Base-by-base conservation (phyloP, 2,888 invertebrate species). In the Agrotis segetum region DNA sequence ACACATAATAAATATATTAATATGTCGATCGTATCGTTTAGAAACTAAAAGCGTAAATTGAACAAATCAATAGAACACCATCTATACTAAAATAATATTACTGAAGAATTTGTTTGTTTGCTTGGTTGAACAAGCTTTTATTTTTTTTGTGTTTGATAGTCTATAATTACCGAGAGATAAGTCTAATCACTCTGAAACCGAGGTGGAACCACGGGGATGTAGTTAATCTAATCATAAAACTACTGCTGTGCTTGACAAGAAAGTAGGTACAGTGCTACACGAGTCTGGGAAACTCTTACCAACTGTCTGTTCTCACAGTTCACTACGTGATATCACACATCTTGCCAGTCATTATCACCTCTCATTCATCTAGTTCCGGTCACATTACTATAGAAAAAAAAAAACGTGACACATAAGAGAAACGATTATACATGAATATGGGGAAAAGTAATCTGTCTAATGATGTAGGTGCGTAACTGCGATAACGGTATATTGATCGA, bases 381-480 rank as follows among this genome's bases (percentile, higher is more conserved):
- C 52, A 63, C 44, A 63, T 63, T 69, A 69, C 49, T 52, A 24
- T 9, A 61, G 53, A n/a, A 75, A 73, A 64, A 62, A 49, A 14
- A 21, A 2, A 19, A 66, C 53, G 50, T 55, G 77, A 67, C 63
- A 63, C 44, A 49, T 50, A 46, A n/a, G 46, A 29, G 24, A 65
- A 24, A 47, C 47, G 50, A 75, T 47, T 50, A 29, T 56, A 47
- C 7, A 21, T 21, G 40, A 55, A 67, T 24, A 59, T 63, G 49
- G 64, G 68, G 40, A 77, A 58, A 65, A 74, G 56, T 78, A 59
- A 70, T 70, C 46, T 60, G 74, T 11, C 11, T 49, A 75, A 65
- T 52, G 53, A 63, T 29, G 61, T 67, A 63, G 34, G 60, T 65
- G 62, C 50, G 60, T 69, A 74, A 53, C 52, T 66, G n/a, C 40